phyloP scores from a whole-genome alignment of 2,888 invertebrate genomes.

The Scaptomyza reducta region DNA sequence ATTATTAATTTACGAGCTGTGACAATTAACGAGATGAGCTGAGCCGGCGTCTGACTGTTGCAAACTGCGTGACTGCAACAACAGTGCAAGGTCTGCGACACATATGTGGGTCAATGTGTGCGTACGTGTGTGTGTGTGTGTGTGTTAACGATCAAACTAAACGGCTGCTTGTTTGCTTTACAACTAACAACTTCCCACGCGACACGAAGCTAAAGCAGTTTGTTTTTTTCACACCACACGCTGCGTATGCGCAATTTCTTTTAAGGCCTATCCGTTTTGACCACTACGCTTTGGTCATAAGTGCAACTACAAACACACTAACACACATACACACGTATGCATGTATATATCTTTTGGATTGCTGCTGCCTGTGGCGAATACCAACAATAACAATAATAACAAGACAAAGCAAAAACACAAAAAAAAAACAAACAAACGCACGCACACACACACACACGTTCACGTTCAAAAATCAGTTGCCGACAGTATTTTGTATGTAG shows the following conservation, averaged over 20 bases:
- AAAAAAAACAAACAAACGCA: constrained; percentile 33
- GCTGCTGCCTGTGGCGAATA: constrained; percentile 36
- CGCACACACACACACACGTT: constrained; percentile 33
- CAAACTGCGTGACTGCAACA: constrained; percentile 62
- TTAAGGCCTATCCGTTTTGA: constrained; percentile 27
- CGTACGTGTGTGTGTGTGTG: neutral
- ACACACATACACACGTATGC: constrained; percentile 25
- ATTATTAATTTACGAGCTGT: constrained; percentile 81
- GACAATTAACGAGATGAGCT: constrained; percentile 74
- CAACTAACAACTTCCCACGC: constrained; percentile 38
- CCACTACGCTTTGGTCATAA: constrained; percentile 67
- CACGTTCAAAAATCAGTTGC: constrained; percentile 68
- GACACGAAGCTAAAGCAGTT: neutral
- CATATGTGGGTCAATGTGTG: constrained; percentile 66
- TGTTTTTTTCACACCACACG: constrained; percentile 51
- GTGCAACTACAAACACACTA: constrained; percentile 37
- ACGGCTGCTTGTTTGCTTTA: constrained; percentile 2
- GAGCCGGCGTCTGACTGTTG: constrained; percentile 37
- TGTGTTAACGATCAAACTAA: constrained; percentile 19
- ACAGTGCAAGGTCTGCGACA: constrained; percentile 58
- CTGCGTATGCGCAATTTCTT: constrained; percentile 75
- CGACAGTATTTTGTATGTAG: constrained; percentile 54
- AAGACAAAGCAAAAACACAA: constrained; percentile 40
- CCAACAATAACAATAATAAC: constrained; percentile 47
- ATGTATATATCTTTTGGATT: constrained; percentile 31